Conservation (phyloP, 2,113 vertebrate genomes). For the Engystomops pustulosus region DNA sequence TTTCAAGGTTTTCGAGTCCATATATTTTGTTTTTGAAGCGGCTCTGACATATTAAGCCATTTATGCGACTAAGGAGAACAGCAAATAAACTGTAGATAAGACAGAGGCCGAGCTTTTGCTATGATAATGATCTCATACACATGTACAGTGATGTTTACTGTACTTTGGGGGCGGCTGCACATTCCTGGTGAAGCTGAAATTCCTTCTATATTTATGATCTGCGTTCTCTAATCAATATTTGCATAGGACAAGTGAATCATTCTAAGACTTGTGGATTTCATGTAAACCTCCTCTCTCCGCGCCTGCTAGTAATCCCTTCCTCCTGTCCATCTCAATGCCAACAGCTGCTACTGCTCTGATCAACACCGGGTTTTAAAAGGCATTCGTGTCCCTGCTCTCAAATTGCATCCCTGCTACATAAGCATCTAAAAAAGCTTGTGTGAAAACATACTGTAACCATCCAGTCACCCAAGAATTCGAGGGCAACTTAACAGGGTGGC, state of each 20-base stretch:
- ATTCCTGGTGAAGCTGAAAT: neutral
- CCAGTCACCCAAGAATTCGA: constrained; percentile 53
- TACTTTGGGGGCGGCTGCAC: neutral
- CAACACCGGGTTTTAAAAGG: constrained; percentile 58
- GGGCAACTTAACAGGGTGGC: constrained; percentile 36
- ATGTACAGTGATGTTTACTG: constrained; percentile 36
- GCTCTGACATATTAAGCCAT: constrained; percentile 48
- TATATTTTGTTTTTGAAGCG: constrained; percentile 33
- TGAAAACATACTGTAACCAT: constrained; percentile 59
- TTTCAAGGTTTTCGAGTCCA: constrained; percentile 54
- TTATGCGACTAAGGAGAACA: constrained; percentile 14
- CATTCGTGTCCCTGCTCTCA: constrained; percentile 55
- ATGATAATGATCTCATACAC: constrained; percentile 2
- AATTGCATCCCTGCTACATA: constrained; percentile 56
- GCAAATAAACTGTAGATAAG: constrained; percentile 45
- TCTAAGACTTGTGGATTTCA: constrained; percentile 47
- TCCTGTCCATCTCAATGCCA: constrained; percentile 53
- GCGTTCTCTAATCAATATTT: constrained; percentile 33
- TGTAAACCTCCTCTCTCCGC: constrained; percentile 31
- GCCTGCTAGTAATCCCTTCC: constrained; percentile 45
- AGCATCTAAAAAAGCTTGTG: constrained; percentile 55
- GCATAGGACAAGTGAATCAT: constrained; percentile 38
- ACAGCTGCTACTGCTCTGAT: constrained; percentile 57
- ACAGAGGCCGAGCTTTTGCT: neutral
- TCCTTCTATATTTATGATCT: constrained; percentile 22